Evolutionary conservation across 2,113 vertebrate species (phyloP).

Genomic region (Dicaeum eximium): DNA sequence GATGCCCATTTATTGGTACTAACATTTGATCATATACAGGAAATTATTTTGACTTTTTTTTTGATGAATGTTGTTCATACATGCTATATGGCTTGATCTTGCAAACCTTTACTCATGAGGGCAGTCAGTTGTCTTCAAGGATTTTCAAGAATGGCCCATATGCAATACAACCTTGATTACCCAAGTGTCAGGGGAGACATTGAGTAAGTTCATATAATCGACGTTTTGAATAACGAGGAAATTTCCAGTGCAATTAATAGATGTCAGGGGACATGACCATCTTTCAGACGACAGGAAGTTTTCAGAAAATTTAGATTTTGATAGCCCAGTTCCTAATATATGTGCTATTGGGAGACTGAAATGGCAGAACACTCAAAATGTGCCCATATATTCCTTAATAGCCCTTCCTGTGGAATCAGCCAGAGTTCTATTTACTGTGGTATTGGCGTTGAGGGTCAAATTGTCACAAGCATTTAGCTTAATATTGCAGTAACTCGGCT

Average conservation of each 20-base stretch:
- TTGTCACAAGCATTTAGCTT: background rate
- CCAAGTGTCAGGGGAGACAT: constrained; percentile 42
- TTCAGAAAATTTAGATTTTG: constrained; percentile 51
- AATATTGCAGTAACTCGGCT: background rate
- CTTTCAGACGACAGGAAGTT: background rate
- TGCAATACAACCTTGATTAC: constrained; percentile 35
- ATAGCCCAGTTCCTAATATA: background rate
- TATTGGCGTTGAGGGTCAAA: background rate
- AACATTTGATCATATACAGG: constrained; percentile 2
- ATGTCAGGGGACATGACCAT: constrained; percentile 38
- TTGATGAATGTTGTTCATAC: background rate
- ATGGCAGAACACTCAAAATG: background rate
- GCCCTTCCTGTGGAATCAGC: background rate
- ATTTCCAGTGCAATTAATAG: constrained; percentile 56
- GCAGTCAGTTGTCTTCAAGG: constrained; percentile 26
- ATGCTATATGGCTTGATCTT: constrained; percentile 1
- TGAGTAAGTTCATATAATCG: constrained; percentile 38
- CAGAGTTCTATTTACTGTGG: background rate
- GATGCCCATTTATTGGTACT: background rate
- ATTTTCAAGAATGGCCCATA: constrained; percentile 33
- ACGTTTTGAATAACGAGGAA: constrained; percentile 50
- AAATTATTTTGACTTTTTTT: constrained; percentile 17
- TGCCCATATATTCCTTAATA: background rate
- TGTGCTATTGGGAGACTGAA: background rate
- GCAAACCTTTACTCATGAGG: constrained; percentile 3